Percentiles rank a stretch among this genome's conserved stretches.
Evolutionary conservation across 1,140 invertebrate species (phyloP).

Genomic region (Panulirus ornatus): DNA sequence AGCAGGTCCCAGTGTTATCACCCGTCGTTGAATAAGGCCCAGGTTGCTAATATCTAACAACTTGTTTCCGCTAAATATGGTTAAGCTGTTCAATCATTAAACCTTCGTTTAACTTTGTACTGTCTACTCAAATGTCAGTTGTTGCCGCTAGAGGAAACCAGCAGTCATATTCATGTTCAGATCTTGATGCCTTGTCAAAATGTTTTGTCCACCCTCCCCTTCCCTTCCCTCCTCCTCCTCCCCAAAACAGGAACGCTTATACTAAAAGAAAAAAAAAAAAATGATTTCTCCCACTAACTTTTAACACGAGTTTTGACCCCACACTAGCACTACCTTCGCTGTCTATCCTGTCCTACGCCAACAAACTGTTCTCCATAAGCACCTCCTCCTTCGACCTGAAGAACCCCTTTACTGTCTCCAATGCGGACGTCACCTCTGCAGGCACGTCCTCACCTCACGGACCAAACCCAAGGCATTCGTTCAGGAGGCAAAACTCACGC

Average conservation of each 20-base stretch:
- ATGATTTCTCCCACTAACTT: conserved; percentile 25
- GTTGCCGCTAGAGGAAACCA: not conserved
- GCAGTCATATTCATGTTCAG: not conserved
- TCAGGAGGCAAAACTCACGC: conserved; percentile 56
- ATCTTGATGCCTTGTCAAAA: not conserved
- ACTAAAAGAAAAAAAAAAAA: not conserved
- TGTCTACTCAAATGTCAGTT: not conserved
- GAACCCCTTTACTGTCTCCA: not conserved
- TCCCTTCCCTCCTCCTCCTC: too few species aligned
- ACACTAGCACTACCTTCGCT: conserved; percentile 53
- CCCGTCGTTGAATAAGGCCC: not conserved
- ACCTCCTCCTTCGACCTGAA: conserved; percentile 16
- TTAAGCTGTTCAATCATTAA: conserved; percentile 3
- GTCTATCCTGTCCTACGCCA: conserved; percentile 45
- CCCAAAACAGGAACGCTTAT: not conserved
- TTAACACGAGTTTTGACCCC: conserved; percentile 45
- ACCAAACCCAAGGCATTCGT: not conserved
- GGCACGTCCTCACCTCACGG: not conserved
- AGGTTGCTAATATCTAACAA: not conserved
- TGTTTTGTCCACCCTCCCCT: too few species aligned
- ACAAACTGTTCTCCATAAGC: conserved; percentile 42
- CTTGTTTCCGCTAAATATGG: not conserved
- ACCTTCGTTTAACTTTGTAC: not conserved
- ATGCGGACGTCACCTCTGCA: not conserved
- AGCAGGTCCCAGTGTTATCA: too few species aligned